Conservation (phyloP, 1,140 invertebrate species). For the Helicorthomorpha holstii region DNA sequence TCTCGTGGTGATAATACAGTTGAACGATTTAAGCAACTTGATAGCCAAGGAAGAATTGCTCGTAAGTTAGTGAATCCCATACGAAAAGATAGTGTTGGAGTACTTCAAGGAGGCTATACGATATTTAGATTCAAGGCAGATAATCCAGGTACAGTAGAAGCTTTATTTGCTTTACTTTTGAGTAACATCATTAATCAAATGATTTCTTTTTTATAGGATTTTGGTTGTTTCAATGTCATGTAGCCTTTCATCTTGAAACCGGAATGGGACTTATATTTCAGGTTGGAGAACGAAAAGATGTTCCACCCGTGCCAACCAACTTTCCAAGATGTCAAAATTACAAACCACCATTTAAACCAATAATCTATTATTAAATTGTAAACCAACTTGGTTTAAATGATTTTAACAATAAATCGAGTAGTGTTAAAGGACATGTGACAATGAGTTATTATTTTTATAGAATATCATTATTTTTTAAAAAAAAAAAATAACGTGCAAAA, state of each 20-base stretch:
- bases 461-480: no score
- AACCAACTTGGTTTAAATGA: no score
- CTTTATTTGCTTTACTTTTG: neutral
- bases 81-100: neutral
- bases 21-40: neutral
- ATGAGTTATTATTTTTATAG: no score
- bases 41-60: neutral
- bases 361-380: no score
- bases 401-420: no score
- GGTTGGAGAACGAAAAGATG: constrained; percentile 32
- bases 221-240: constrained; percentile 82
- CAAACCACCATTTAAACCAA: neutral
- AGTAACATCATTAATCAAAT: neutral
- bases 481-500: no score
- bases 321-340: constrained; percentile 28
- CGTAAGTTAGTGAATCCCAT: neutral
- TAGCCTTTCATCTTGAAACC: constrained; percentile 73
- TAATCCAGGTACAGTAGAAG: neutral
- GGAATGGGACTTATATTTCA: constrained; percentile 77
- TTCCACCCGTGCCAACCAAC: constrained; percentile 24
- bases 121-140: neutral
- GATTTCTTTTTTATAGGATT: constrained; percentile 39
- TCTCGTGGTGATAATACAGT: neutral
- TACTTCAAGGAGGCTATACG: neutral
- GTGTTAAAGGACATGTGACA: no score